Percentiles rank a stretch among this genome's conserved stretches.
Conservation (phyloP, 2,113 vertebrate genomes). For the Stegostoma tigrinum region DNA sequence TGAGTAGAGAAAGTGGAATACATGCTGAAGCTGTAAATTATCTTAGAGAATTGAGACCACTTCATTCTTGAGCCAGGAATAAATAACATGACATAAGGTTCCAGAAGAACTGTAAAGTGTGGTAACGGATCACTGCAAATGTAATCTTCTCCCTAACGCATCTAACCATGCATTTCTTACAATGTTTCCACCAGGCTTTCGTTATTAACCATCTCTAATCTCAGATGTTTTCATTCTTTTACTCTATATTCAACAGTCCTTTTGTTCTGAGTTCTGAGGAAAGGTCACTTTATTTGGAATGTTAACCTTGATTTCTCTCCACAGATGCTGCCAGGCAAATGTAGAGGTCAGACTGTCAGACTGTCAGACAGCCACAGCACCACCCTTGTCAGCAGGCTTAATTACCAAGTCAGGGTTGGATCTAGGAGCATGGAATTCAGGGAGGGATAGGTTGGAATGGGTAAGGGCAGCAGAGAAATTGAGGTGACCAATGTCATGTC, state of each 20-base stretch:
- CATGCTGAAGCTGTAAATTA: background rate
- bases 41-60: background rate
- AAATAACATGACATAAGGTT: background rate
- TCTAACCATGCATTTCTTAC: background rate
- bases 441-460: no score
- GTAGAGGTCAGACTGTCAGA: no score
- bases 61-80: background rate
- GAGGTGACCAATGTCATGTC: no score
- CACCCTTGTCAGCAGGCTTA: no score
- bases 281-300: no score
- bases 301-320: no score
- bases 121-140: background rate
- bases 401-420: no score
- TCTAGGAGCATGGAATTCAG: no score
- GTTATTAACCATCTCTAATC: background rate
- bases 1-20: background rate
- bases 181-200: background rate
- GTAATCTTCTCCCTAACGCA: background rate
- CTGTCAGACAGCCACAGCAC: no score
- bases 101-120: background rate
- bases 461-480: no score
- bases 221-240: background rate
- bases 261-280: background rate
- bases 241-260: background rate
- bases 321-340: no score